These are phyloP conservation scores for Anthoscopus minutus DNA, from an alignment of 2,113 vertebrate genomes.

Conservation along the genomic window DNA sequence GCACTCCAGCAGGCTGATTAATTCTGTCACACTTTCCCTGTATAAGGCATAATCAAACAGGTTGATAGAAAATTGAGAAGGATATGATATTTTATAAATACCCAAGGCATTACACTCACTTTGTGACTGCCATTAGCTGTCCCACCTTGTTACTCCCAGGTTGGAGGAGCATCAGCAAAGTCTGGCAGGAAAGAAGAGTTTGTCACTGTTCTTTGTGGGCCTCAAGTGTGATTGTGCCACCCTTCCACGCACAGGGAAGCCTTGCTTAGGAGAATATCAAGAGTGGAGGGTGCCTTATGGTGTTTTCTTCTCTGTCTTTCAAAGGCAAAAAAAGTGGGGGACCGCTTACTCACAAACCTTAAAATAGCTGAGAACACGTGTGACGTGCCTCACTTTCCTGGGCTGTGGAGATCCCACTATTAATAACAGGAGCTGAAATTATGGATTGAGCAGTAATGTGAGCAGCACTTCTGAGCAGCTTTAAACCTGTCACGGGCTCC, in stretches of 20 bases:
- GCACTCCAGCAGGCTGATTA: slow-evolving; percentile 33
- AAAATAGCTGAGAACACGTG: not conserved
- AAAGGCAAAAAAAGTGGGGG: not conserved
- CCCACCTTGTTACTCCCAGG: not conserved
- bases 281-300: not conserved
- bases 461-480: not conserved
- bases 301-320: slow-evolving; percentile 6
- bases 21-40: not conserved
- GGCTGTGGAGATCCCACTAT: not conserved
- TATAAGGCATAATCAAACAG: not conserved
- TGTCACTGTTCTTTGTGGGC: not conserved
- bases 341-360: not conserved
- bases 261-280: not conserved
- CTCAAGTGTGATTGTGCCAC: not conserved
- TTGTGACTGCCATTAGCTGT: not conserved
- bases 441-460: not conserved
- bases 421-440: not conserved
- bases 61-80: not conserved
- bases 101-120: not conserved
- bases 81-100: not conserved
- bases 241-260: not conserved
- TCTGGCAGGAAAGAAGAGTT: not conserved
- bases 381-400: not conserved
- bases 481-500: not conserved
- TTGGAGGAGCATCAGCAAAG: not conserved